Base-by-base conservation (phyloP, 2,888 invertebrate genomes). In the Chouioia cunea region DNA sequence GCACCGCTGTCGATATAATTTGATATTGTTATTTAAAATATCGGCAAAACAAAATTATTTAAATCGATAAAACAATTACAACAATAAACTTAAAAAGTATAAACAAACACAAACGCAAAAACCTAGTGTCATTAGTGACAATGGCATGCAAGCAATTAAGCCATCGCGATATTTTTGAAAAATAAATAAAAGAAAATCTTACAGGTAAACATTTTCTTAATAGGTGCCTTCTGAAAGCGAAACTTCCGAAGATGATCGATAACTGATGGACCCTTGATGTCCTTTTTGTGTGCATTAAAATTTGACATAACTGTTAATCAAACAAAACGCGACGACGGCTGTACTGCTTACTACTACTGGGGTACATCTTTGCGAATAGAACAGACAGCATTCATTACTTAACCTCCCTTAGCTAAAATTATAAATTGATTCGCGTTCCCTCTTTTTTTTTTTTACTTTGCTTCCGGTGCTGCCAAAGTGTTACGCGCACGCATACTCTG, bases 211-310 rank as follows among this genome's bases (percentile, higher is more conserved):
- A 80, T 77, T 60, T 79, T 79, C 71, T 79, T 81, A 52, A 78
- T 72, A 68, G 86, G 87, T 86, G 90, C 90, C 84, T 89, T 91
- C 83, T 91, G 91, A 84, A 91, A 91, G 80, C 92, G 89, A 82
- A 91, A 92, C 82, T 89, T 91, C 79, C 91, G 88, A 77, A 92
- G 87, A 85, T 90, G 89, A 84, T 89, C 90, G 81, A 91, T 86
- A 78, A 89, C 86, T 82, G 88, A 90, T 60, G 90, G 89, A 80
- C 89, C 90, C 65, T 77, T 75, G 73, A 85, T 84, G 71, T 86
- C 86, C 71, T 85, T 80, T 76, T 81, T 80, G 14, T 77, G 77
- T 48, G 81, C 79, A 77, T 76, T 80, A 83, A 85, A 86, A 73
- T 81, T 78, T 70, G 83, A 82, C 84, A 84, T 85, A 74, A 10